Base-by-base conservation (phyloP, 37 sponge, comb jelly and placozoan species). In the Ephydatia muelleri region DNA sequence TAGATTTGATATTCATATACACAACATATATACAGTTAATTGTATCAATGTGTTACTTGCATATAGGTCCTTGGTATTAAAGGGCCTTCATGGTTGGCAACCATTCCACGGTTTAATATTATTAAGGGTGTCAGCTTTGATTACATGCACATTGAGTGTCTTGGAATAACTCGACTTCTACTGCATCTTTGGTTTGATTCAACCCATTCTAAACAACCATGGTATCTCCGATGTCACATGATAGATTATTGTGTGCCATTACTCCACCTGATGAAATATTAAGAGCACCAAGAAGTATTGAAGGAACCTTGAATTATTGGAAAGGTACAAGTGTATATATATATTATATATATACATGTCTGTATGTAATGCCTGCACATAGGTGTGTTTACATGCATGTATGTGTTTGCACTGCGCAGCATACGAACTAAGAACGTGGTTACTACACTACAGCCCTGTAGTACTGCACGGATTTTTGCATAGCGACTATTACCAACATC, bases 21-120 rank as follows among this genome's bases (percentile, higher is more conserved):
- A 36, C 36, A 5, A 38, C 36, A 70, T 70, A 65, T 71, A 71
- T 71, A 1, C 31, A 3, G 31, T 3, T 11, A 71, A 9, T 30
- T 33, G 6, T 33, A 1, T 33, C 31, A 21, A 33, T 30, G 72
- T 13, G 8, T 32, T 65, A 67, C 23, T n/a, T 65, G 38, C 35
- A 12, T 81, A 19, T 22, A 87, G 88, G 88, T 74, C 23, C 49
- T 75, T 87, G 88, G 88, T 65, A 76, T 87, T 1, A 87, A 87
- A 25, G 81, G 88, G 25, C 82, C 82, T 65, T 75, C 77, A 25
- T 71, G 73, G 69, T 68, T 87, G n/a, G 29, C 30, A n/a, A 71
- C 47, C 0, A 43, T 87, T 57, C 82, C 88, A 38, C 28, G 74
- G 26, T 87, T 72, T 81, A 69, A 87, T 66, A 36, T 87, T 2